These are phyloP conservation scores for Pionites leucogaster DNA, from an alignment of 2,113 vertebrate genomes.

Conservation along the genomic window DNA sequence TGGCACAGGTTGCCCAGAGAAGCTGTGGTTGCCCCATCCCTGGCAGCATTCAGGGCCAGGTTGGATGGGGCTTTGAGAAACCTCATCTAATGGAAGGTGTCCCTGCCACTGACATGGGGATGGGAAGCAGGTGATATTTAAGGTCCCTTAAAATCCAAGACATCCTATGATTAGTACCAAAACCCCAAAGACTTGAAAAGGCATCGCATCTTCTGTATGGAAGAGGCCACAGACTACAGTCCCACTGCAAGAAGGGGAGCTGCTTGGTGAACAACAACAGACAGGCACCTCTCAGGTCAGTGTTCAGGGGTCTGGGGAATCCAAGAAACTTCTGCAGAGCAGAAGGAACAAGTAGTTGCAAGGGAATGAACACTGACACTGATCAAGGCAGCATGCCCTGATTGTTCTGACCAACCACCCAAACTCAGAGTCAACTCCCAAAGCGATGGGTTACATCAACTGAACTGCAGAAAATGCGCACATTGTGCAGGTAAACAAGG, in stretches of 20 bases:
- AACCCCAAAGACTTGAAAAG: not conserved
- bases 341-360: not conserved
- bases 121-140: not conserved
- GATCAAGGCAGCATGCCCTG: not conserved
- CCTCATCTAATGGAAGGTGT: not conserved
- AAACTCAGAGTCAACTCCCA: not conserved
- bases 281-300: not conserved
- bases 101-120: not conserved
- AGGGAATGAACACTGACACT: not conserved
- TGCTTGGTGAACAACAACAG: not conserved
- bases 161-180: not conserved
- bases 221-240: not conserved
- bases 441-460: not conserved
- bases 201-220: accelerated
- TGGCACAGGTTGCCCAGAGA: not conserved
- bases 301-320: not conserved
- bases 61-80: not conserved
- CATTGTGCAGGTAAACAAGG: not conserved
- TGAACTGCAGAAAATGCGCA: not conserved
- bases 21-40: not conserved
- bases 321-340: not conserved
- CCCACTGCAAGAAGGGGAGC: not conserved
- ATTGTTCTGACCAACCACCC: not conserved
- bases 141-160: not conserved
- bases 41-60: not conserved